Base-by-base conservation (phyloP, 2,113 vertebrate species). In the Platysternon megacephalum region DNA sequence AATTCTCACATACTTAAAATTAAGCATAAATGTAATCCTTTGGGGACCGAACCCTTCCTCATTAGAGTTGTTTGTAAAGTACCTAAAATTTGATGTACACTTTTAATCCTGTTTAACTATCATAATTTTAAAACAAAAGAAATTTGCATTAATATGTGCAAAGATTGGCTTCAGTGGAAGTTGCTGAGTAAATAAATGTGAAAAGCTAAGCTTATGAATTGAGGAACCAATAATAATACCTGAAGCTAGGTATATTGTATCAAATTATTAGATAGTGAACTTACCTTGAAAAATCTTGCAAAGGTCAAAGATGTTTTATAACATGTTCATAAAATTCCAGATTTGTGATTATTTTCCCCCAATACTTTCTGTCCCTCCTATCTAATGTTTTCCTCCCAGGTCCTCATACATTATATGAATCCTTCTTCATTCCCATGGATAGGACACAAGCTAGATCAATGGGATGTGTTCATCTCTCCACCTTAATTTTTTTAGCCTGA, bases 81-180 rank as follows among this genome's bases (percentile, higher is more conserved):
- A 78, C 80, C 90, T 91, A 39, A 82, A 79, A 68, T 91, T 82
- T 87, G 87, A 89, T 87, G 83, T 78, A 2, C 1, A 0, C 76
- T 10, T 79, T 94, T 83, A 52, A 26, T 94, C 91, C 58, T 85
- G 32, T 95, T 65, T 32, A 86, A 83, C 56, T 55, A 55, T 24
- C 35, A 1, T 89, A 92, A 87, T 86, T 91, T 79, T 89, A 51
- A 85, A 92, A 84, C 84, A 84, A 58, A 61, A 91, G 82, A 83
- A 61, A 72, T 52, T 85, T 58, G 76, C 91, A 84, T 76, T 44
- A 26, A 82, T 35, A 28, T 4, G 55, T 79, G 51, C 91, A 86
- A 72, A 86, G 74, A 14, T 53, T 76, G 86, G 94, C 84, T 95
- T 91, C 84, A 79, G 85, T 80, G 78, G 80, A 94, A 90, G 84